Evolutionary conservation across 2,888 invertebrate genomes (phyloP).

Genomic region (Andrena haemorrhoa): DNA sequence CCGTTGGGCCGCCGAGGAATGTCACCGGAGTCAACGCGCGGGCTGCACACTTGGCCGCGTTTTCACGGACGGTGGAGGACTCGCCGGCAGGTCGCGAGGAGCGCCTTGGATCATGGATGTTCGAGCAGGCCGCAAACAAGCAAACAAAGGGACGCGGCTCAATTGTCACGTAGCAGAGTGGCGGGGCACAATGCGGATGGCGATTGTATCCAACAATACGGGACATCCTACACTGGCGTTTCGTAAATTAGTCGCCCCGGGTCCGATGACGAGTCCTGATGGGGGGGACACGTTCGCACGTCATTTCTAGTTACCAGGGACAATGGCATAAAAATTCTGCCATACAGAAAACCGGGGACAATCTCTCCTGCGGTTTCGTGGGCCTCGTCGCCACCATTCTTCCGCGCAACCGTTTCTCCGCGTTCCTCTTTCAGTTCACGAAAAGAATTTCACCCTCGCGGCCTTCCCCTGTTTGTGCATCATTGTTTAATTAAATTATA

Average conservation of each 20-base stretch:
- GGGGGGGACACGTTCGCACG: constrained; percentile 76
- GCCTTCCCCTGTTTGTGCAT: no score
- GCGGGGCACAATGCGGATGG: constrained; percentile 73
- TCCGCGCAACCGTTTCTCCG: constrained; percentile 15
- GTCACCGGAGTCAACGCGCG: neutral
- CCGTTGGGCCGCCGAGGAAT: neutral
- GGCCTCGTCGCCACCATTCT: constrained; percentile 32
- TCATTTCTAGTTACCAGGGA: constrained; percentile 79
- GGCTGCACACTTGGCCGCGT: constrained; percentile 12
- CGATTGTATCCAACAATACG: constrained; percentile 82
- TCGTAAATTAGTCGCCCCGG: constrained; percentile 82
- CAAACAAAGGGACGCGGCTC: constrained; percentile 79
- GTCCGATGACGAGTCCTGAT: constrained; percentile 78
- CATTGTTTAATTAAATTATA: no score
- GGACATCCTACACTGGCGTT: constrained; percentile 72
- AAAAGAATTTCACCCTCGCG: neutral
- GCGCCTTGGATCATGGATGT: constrained; percentile 33
- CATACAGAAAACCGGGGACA: constrained; percentile 72
- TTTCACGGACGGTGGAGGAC: constrained; percentile 9
- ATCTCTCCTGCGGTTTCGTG: constrained; percentile 45
- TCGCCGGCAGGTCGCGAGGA: constrained; percentile 4
- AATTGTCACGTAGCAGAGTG: constrained; percentile 79
- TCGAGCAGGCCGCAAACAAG: constrained; percentile 78
- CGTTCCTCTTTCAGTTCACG: neutral
- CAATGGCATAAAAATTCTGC: constrained; percentile 77